Conservation (phyloP, 1,140 invertebrate species). For the Wasmannia auropunctata region DNA sequence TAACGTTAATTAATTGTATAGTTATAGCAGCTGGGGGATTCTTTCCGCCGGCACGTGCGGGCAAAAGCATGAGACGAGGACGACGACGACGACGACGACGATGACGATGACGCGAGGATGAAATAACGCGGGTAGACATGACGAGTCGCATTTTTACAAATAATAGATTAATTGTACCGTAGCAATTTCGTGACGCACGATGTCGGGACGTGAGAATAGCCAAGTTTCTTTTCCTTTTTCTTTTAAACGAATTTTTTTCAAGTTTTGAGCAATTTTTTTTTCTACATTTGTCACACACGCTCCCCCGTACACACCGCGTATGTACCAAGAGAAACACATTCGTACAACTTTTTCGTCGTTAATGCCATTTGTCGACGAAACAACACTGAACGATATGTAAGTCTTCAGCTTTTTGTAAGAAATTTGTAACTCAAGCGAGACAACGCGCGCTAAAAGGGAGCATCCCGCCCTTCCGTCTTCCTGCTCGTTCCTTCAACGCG, state of each 20-base stretch:
- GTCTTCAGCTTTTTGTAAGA: conserved; percentile 61
- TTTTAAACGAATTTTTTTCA: conserved; percentile 39
- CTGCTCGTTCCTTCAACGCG: conserved; percentile 42
- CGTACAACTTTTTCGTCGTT: conserved; percentile 27
- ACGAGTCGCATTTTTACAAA: conserved; percentile 68
- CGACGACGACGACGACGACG: conserved; percentile 21
- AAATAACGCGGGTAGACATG: not conserved
- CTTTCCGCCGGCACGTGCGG: conserved; percentile 58
- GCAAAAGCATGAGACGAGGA: conserved; percentile 29
- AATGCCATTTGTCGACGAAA: conserved; percentile 22
- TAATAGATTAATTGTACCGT: conserved; percentile 68
- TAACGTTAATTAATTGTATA: conserved; percentile 80
- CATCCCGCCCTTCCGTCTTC: conserved; percentile 15
- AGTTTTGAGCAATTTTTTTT: conserved; percentile 22
- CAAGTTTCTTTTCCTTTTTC: conserved; percentile 49
- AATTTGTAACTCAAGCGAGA: conserved; percentile 52
- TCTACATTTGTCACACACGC: conserved; percentile 47
- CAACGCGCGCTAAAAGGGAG: conserved; percentile 38
- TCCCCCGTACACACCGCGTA: not conserved
- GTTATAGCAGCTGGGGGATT: conserved; percentile 71
- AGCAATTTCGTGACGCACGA: conserved; percentile 55
- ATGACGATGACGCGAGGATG: conserved; percentile 19
- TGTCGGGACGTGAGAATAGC: conserved; percentile 54
- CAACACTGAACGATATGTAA: conserved; percentile 17
- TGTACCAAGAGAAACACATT: conserved; percentile 4